Conservation (phyloP, 2,888 invertebrate genomes). For the Halictus ligatus region DNA sequence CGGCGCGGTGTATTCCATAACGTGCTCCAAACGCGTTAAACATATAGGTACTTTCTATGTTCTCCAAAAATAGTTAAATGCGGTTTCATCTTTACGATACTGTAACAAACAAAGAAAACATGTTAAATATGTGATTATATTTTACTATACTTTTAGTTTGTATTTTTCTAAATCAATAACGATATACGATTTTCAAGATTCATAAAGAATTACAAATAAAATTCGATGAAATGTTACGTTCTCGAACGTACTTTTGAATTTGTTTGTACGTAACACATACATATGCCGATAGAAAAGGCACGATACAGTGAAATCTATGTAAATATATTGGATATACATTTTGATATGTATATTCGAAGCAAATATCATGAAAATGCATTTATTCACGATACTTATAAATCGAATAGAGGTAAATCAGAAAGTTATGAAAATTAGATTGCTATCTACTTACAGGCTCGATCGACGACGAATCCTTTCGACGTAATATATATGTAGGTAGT, state of each 20-base stretch:
- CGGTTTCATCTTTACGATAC: not conserved
- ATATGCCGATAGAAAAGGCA: not conserved
- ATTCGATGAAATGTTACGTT: constrained; percentile 24
- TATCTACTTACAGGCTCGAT: constrained; percentile 7
- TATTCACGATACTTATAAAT: not conserved
- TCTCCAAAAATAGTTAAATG: not conserved
- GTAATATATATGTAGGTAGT: not conserved
- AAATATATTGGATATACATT: not conserved
- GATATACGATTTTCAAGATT: not conserved
- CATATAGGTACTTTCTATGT: not conserved
- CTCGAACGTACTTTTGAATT: constrained; percentile 15
- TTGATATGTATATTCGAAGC: not conserved
- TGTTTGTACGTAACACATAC: not conserved
- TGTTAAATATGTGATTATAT: constrained; percentile 6
- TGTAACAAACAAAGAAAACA: constrained; percentile 36
- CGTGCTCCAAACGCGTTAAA: not conserved
- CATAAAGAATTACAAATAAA: not conserved
- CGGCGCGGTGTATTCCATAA: not conserved
- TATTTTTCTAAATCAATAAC: not conserved
- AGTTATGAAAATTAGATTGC: not conserved
- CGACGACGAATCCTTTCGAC: constrained; percentile 1
- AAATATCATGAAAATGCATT: not conserved
- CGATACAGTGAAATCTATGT: not conserved
- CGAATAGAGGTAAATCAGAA: not conserved
- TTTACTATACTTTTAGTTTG: not conserved